Base-by-base conservation (phyloP, 2,888 invertebrate species). In the Blastobasis adustella region DNA sequence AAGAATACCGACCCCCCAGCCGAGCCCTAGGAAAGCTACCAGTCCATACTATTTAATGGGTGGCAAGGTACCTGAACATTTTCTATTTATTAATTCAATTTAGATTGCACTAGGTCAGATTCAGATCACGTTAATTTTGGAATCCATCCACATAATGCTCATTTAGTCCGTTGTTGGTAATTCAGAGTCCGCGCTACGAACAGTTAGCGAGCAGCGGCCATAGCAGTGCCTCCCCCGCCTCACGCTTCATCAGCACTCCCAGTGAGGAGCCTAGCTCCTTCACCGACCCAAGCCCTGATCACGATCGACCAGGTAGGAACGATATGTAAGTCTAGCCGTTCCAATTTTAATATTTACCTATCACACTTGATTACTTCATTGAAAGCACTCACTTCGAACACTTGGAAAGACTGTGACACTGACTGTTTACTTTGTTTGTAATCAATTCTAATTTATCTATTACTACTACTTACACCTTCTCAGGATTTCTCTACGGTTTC, bases 1-100 rank as follows among this genome's bases (percentile, higher is more conserved):
- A 70, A 91, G 94, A 76, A 93, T 94, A 73, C 93, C 95, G 67
- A 95, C 95, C 90, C 89, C 89, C 61, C 89, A 89, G 67, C 88
- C 87, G 55, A 89, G 89, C 62, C 89, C 89, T 64, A 80, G 89
- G 70, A 85, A 87, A 63, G 71, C 82, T 57, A 65, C 78, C 53
- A 88, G 89, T 65, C 86, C 89, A 53, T 88, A 86, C 74, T 88
- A 81, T 72, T 75, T 86, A 52, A 76, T 84, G 69, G 81, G 88
- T 55, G 83, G 82, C 66, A 88, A 88, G 88, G 89, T 89, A 83
- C 55, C 58, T 23, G 23, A 23, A 23, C 23, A 23, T 23, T 23
- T 23, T 23, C 23, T 23, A 23, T 23, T 23, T 23, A 23, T 23
- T 23, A 23, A 23, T 23, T 23, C 23, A 23, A 23, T 23, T 23